Conservation (phyloP, 1,140 invertebrate species). For the Mamestra configurata region DNA sequence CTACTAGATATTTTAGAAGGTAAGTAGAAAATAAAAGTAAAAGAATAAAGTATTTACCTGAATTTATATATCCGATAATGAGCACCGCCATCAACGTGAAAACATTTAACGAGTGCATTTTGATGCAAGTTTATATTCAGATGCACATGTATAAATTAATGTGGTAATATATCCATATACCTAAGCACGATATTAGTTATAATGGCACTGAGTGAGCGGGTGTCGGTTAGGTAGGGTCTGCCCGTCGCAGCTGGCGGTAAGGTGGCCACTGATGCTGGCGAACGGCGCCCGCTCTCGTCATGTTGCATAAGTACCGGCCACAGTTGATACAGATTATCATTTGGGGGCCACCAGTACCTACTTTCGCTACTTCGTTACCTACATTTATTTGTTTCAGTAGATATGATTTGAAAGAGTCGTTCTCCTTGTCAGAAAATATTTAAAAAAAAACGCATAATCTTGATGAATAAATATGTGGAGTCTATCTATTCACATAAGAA, state of each 20-base stretch:
- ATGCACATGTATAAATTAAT: constrained; percentile 40
- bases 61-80: constrained; percentile 61
- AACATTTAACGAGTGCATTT: constrained; percentile 62
- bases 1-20: constrained; percentile 8
- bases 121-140: constrained; percentile 31
- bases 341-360: constrained; percentile 83
- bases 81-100: constrained; percentile 64
- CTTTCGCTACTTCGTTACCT: constrained; percentile 76
- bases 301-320: constrained; percentile 82
- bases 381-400: constrained; percentile 50
- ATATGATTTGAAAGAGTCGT: constrained; percentile 39
- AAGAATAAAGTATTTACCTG: constrained; percentile 61
- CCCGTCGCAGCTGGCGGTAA: constrained; percentile 62
- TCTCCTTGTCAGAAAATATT: constrained; percentile 37
- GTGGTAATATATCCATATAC: constrained; percentile 55
- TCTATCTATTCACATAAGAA: not conserved
- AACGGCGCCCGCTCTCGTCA: constrained; percentile 66
- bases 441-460: not conserved
- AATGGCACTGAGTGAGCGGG: constrained; percentile 63
- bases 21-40: not conserved
- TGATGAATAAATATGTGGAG: not conserved
- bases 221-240: constrained; percentile 41
- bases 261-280: constrained; percentile 71
- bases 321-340: constrained; percentile 86
- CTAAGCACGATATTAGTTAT: not conserved